Percentiles rank a stretch among this genome's conserved stretches.
These are phyloP conservation scores for Sinocyclocheilus rhinocerous DNA, from an alignment of 2,113 vertebrate species.

Conservation along the genomic window DNA sequence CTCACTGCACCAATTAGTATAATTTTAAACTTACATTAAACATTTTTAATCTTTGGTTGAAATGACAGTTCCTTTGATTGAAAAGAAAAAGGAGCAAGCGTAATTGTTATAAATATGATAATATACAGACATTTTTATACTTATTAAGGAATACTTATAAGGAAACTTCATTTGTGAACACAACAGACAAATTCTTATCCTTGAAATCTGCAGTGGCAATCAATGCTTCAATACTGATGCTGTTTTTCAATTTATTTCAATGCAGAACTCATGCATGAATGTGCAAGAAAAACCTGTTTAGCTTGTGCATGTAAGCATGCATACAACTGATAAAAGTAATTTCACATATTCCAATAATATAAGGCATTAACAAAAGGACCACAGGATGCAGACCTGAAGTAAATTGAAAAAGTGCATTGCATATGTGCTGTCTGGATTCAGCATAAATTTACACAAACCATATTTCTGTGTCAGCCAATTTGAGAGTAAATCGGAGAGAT, in stretches of 20 bases:
- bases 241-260: neutral
- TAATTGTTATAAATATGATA: no score
- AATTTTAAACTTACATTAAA: neutral
- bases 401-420: neutral
- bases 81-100: no score
- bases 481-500: slow-evolving; percentile 7
- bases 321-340: neutral
- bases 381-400: neutral
- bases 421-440: neutral
- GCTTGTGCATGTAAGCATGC: neutral
- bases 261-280: neutral
- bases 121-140: no score
- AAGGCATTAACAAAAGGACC: neutral
- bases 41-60: no score
- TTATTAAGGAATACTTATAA: no score
- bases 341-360: neutral
- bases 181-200: neutral
- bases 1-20: neutral
- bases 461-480: slow-evolving; percentile 21
- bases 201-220: neutral
- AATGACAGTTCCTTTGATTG: no score
- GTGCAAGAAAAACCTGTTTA: neutral
- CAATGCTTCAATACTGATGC: neutral
- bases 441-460: slow-evolving; percentile 4
- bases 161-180: neutral